Percentiles rank a stretch among this genome's conserved stretches.
Conservation (phyloP, 2,888 invertebrate species). For the Mythimna impura region DNA sequence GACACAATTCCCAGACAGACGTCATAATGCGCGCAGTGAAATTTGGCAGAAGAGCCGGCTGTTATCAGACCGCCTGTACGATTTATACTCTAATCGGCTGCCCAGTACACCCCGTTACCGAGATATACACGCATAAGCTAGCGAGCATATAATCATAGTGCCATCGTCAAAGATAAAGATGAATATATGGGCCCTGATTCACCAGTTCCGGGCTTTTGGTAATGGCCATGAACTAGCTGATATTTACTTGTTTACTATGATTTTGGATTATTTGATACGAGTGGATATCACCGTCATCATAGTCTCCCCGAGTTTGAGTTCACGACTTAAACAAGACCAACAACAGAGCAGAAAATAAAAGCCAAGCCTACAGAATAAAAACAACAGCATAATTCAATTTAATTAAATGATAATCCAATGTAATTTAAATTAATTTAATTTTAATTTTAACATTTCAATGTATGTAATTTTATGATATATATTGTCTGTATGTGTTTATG, state of each 20-base stretch:
- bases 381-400: too few species aligned
- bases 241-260: neutral
- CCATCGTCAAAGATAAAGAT: slow-evolving; percentile 44
- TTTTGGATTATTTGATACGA: neutral
- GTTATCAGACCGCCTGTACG: slow-evolving; percentile 73
- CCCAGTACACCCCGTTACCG: slow-evolving; percentile 67
- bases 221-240: slow-evolving; percentile 26
- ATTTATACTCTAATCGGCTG: slow-evolving; percentile 70
- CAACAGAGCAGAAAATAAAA: too few species aligned
- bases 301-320: too few species aligned
- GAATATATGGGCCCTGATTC: slow-evolving; percentile 49
- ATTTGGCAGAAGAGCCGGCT: slow-evolving; percentile 80
- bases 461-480: too few species aligned
- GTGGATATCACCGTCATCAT: neutral
- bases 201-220: slow-evolving; percentile 21
- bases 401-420: too few species aligned
- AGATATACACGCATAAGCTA: slow-evolving; percentile 32
- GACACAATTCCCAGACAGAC: slow-evolving; percentile 68
- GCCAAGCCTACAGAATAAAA: too few species aligned
- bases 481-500: too few species aligned
- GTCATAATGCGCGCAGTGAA: slow-evolving; percentile 78
- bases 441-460: too few species aligned
- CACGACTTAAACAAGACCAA: too few species aligned
- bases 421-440: too few species aligned
- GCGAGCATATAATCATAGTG: slow-evolving; percentile 16